These are phyloP conservation scores for Ageneiosus marmoratus DNA, from an alignment of 2,113 vertebrate species.

Conservation along the genomic window DNA sequence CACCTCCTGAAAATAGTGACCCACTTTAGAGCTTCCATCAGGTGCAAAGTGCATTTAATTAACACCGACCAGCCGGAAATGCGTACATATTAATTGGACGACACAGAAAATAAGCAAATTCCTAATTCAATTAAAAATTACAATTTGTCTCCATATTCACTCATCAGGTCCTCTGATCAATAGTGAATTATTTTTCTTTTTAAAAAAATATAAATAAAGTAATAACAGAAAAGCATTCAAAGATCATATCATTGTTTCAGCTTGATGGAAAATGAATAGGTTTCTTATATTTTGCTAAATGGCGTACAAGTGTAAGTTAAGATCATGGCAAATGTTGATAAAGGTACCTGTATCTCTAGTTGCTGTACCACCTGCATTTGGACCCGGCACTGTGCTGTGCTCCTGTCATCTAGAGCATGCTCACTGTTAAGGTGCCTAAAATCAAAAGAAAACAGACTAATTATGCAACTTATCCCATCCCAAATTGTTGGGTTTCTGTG, in stretches of 20 bases:
- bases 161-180: not conserved
- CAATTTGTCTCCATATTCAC: slow-evolving; percentile 11
- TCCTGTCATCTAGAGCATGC: slow-evolving; percentile 95
- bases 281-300: not conserved
- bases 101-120: slow-evolving; percentile 71
- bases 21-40: slow-evolving; percentile 78
- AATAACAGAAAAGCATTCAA: not conserved
- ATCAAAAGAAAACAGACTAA: slow-evolving; percentile 29
- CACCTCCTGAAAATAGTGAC: slow-evolving; percentile 80
- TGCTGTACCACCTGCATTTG: slow-evolving; percentile 99
- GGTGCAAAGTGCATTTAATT: slow-evolving; percentile 82
- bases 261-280: not conserved
- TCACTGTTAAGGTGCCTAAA: slow-evolving; percentile 97
- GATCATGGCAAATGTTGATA: not conserved
- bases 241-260: not conserved
- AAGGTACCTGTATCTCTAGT: slow-evolving; percentile 92
- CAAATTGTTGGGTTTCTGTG: not conserved
- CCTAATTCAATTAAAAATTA: slow-evolving; percentile 78
- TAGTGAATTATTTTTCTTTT: not conserved
- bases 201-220: not conserved
- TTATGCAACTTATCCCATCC: not conserved
- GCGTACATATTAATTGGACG: slow-evolving; percentile 73
- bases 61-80: slow-evolving; percentile 73
- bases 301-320: not conserved
- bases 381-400: slow-evolving; percentile 96